Base-by-base conservation (phyloP, 2,113 vertebrate species). In the Neopipo cinnamomea region DNA sequence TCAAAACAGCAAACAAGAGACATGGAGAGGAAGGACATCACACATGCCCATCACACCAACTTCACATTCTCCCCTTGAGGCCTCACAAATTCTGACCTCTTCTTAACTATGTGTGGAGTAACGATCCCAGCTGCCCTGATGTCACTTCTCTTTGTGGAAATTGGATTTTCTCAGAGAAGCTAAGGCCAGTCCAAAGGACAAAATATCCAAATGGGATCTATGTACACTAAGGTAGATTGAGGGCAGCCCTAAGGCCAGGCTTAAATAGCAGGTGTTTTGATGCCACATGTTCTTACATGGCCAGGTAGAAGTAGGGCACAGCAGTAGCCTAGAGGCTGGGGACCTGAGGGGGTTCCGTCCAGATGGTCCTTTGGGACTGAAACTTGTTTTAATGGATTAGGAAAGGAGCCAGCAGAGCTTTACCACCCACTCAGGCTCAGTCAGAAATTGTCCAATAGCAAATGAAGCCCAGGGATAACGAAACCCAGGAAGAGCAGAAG, bases 21-120 rank as follows among this genome's bases (percentile, higher is more conserved):
- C 73, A 59, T 25, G 23, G 37, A 92, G 73, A 89, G 39, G 52
- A 49, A 68, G 9, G 23, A 68, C 61, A 50, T 16, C 58, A 63
- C 25, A 67, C 39, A 79, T 49, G 23, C 53, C 56, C 62, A 61
- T 70, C 58, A 65, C 49, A 66, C 50, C 5, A 0, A 87, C 70
- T 85, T 82, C 80, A 85, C 44, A 46, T 73, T 85, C n/a, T 82
- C 83, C 87, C 93, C 77, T 88, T 28, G 55, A 93, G 93, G 91
- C 37, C 37, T 76, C 58, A 91, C 72, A 79, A 91, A 90, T 96
- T 83, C 75, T 71, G 46, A 15, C 21, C 4, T 3, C 27, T 59
- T 85, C 31, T 62, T 93, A 82, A 62, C 59, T 47, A 23, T 0
- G 1, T 8, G 23, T 41, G 27, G 19, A 96, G 25, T 63, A 91